Evolutionary conservation across 2,888 invertebrate species (phyloP).

Genomic region (Agonopterix arenella): DNA sequence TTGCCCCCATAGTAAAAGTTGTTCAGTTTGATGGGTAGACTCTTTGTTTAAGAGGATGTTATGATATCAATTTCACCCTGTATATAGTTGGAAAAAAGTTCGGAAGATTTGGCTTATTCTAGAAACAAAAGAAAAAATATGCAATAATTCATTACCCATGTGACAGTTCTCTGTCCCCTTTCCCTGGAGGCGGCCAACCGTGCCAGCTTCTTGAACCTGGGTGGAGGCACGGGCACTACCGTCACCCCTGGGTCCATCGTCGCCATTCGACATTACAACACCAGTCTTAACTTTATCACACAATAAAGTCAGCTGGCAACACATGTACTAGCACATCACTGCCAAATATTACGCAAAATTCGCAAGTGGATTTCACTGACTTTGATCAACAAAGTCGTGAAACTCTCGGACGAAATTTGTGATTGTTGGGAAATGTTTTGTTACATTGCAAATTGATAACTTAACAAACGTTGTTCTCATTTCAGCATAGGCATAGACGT

Average conservation of each 20-base stretch:
- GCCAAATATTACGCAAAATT: slow-evolving; percentile 24
- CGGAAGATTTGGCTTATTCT: too few relatives aligned
- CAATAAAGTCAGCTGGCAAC: slow-evolving; percentile 9
- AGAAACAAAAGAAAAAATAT: neutral
- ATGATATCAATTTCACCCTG: too few relatives aligned
- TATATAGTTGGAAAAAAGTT: too few relatives aligned
- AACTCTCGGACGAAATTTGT: slow-evolving; percentile 21
- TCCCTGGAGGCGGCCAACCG: slow-evolving; percentile 49
- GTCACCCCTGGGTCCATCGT: slow-evolving; percentile 34
- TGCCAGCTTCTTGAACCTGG: slow-evolving; percentile 63
- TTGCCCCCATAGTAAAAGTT: too few relatives aligned
- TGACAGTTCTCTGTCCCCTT: slow-evolving; percentile 52
- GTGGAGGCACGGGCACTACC: slow-evolving; percentile 56
- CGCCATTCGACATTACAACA: slow-evolving; percentile 24
- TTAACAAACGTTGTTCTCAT: too few relatives aligned
- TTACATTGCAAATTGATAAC: too few relatives aligned
- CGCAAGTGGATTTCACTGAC: slow-evolving; percentile 46
- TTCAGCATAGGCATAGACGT: too few relatives aligned
- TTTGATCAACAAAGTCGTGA: slow-evolving; percentile 51
- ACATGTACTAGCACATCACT: slow-evolving; percentile 6
- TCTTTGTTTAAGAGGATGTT: too few relatives aligned
- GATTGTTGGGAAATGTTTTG: neutral
- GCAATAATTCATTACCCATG: slow-evolving; percentile 47
- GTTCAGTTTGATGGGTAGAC: too few relatives aligned
- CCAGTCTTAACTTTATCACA: slow-evolving; percentile 21